A percentile compares a stretch with the other conserved stretches of the same genome.
phyloP scores from a whole-genome alignment of 2,888 invertebrate genomes.

The Stenoptilia bipunctidactyla region DNA sequence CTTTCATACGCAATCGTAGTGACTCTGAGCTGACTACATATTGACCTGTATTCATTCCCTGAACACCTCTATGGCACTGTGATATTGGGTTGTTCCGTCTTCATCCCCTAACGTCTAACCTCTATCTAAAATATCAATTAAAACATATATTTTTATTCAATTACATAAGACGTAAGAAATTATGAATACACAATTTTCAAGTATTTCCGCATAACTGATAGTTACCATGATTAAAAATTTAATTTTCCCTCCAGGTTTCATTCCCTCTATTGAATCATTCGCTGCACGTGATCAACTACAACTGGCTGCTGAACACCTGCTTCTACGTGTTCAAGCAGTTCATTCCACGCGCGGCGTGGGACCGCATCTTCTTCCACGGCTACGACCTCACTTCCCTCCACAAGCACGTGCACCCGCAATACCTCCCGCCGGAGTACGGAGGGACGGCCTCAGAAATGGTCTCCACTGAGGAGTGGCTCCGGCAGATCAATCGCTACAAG shows the following conservation, averaged over 20 bases:
- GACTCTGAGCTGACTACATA: too few species aligned
- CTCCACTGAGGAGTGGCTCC: slow-evolving; percentile 72
- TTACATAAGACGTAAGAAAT: too few species aligned
- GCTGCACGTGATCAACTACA: slow-evolving; percentile 77
- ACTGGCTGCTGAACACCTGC: slow-evolving; percentile 77
- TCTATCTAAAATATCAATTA: too few species aligned
- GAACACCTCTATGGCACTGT: too few species aligned
- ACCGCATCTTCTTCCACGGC: slow-evolving; percentile 24
- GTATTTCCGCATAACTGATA: too few species aligned
- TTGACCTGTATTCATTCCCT: too few species aligned
- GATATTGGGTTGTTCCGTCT: too few species aligned
- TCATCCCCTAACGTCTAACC: too few species aligned
- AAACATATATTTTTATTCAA: too few species aligned
- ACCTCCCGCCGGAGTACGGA: slow-evolving; percentile 16
- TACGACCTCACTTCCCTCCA: slow-evolving; percentile 13
- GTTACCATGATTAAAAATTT: too few species aligned
- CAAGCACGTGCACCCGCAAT: slow-evolving; percentile 12
- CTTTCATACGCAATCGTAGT: too few species aligned
- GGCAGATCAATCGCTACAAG: slow-evolving; percentile 46
- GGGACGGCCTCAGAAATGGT: slow-evolving; percentile 56
- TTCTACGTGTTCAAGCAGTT: slow-evolving; percentile 77
- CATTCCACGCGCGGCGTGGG: slow-evolving; percentile 69
- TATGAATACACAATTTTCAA: too few species aligned
- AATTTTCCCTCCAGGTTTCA: slow-evolving; percentile 55
- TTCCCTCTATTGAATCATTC: slow-evolving; percentile 75